A percentile compares a stretch with the other conserved stretches of the same genome.
phyloP scores from a whole-genome alignment of 2,888 invertebrate species.

The Lithophane leautieri region DNA sequence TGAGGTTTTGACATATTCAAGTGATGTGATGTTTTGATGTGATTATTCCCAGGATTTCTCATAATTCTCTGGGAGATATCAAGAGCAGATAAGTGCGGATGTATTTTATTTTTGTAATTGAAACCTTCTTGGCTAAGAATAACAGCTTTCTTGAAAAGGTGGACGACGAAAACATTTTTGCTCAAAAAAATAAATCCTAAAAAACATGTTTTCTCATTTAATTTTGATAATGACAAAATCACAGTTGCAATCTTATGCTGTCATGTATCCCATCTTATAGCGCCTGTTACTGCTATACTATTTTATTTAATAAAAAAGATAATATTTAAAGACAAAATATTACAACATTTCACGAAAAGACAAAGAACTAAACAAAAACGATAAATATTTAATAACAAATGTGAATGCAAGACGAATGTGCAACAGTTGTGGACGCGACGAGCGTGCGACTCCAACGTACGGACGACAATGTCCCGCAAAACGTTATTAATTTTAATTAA shows the following conservation, averaged over 20 bases:
- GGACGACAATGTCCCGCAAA: conserved; percentile 63
- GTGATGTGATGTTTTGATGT: conserved; percentile 34
- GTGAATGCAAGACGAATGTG: conserved; percentile 57
- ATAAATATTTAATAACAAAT: conserved; percentile 56
- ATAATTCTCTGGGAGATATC: conserved; percentile 19
- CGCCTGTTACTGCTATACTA: neutral
- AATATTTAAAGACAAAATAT: neutral
- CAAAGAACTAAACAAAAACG: conserved; percentile 6
- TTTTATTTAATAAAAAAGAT: no score
- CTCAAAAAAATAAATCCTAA: neutral
- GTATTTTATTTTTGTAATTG: neutral
- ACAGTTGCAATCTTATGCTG: neutral
- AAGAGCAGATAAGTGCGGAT: conserved; percentile 19
- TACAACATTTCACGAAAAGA: neutral
- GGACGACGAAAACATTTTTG: neutral
- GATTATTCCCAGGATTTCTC: conserved; percentile 25
- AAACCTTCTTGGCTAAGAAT: neutral
- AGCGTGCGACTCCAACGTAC: conserved; percentile 49
- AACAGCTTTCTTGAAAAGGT: neutral
- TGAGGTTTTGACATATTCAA: conserved; percentile 46
- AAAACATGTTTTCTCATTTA: neutral
- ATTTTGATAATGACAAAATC: neutral
- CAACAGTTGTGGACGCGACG: conserved; percentile 51
- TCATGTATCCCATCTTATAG: neutral
- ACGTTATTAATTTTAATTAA: conserved; percentile 77